Evolutionary conservation across 1,140 invertebrate genomes (phyloP).

Genomic region (Phenacoccus solenopsis): DNA sequence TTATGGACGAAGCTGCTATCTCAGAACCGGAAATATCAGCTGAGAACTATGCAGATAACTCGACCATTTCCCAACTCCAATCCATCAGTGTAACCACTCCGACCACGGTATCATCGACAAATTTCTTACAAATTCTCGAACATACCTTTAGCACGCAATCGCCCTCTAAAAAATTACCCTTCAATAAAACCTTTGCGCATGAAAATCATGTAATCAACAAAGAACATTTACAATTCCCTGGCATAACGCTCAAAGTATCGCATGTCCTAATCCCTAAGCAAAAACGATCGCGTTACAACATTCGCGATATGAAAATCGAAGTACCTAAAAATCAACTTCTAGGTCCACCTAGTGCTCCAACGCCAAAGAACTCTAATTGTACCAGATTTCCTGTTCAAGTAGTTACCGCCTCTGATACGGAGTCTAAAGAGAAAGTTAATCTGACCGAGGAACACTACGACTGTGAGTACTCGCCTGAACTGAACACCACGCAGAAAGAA

Average conservation of each 20-base stretch:
- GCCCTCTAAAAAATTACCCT: background rate
- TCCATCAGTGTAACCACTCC: no score
- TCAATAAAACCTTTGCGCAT: background rate
- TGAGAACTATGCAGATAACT: no score
- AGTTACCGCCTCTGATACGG: background rate
- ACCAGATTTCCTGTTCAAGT: background rate
- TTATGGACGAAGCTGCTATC: no score
- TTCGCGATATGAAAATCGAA: background rate
- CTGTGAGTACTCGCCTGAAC: background rate
- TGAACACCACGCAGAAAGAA: background rate
- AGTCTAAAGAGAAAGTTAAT: background rate
- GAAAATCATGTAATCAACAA: background rate
- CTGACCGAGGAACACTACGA: constrained; percentile 8
- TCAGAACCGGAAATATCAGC: no score
- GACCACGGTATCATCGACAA: no score
- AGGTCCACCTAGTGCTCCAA: background rate
- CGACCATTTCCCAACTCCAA: no score
- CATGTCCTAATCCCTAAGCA: background rate
- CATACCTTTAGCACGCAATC: no score
- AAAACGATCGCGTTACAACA: constrained; percentile 9
- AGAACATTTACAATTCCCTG: background rate
- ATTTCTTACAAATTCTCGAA: no score
- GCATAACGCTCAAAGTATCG: background rate
- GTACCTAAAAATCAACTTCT: background rate
- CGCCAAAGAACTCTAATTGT: background rate